Evolutionary conservation across 2,888 invertebrate genomes (phyloP), one percentile per base, ranked within the genome.

Genomic region (Melinaea menophilus): DNA sequence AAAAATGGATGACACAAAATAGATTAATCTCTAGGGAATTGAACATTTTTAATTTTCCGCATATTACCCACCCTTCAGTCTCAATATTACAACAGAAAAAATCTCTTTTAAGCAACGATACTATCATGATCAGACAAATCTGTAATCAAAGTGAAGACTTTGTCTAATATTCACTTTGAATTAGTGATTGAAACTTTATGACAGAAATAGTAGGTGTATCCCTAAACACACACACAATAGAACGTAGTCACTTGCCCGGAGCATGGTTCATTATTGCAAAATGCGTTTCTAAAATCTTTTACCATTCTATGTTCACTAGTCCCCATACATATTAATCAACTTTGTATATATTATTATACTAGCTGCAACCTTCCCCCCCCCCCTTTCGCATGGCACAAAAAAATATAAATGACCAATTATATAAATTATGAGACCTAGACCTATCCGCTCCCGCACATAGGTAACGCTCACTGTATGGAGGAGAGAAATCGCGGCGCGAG

Each of bases 31-130:
- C 22, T 22, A 22, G 22, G 22, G 22, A 22, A 22, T 1, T 22
- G 22, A 22, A 22, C 22, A 22, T 22, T 22, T 22, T 22, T 22
- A 22, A 22, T 22, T 22, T 22, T 22, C 22, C 22, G 22, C 84
- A 87, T 86, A 85, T 86, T 86, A 85, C 81, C 81, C 82, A 78
- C 76, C 78, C 72, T 80, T 84, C 81, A 77, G 75, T 72, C 79
- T 76, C 82, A 82, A 68, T 81, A 82, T 82, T 81, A 74, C 78
- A 74, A 74, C 73, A 22, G 76, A 77, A 79, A 80, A 73, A 73
- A 56, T 75, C 76, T 77, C 79, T 79, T 81, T 81, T 79, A 76
- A 78, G 70, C 73, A 82, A 80, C 76, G 77, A 78, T 77, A 75
- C 79, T 80, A 79, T 79, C 79, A 77, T 75, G 75, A 75, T 74